These are phyloP conservation scores for Gonatopus flavifemur DNA, from an alignment of 1,140 invertebrate species.

Conservation along the genomic window DNA sequence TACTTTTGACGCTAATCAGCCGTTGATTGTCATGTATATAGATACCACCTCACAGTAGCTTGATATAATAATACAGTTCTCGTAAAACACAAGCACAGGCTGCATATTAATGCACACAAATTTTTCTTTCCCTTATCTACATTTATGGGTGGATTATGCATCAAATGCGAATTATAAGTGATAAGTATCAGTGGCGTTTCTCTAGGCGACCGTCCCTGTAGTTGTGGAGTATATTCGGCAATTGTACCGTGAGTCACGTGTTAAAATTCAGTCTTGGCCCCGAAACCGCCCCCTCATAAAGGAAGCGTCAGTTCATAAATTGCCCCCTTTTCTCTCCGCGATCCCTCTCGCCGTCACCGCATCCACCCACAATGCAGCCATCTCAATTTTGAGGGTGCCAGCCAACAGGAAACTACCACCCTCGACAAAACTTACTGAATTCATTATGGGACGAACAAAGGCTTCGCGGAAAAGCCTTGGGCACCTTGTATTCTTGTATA, in stretches of 20 bases:
- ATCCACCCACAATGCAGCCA: conserved; percentile 25
- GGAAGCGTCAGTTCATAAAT: conserved; percentile 57
- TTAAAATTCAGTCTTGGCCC: conserved; percentile 51
- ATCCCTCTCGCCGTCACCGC: neutral
- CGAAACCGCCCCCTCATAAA: conserved; percentile 48
- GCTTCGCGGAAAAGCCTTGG: conserved; percentile 41
- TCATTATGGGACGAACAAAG: conserved; percentile 55
- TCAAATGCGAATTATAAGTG: too few relatives aligned
- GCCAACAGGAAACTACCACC: conserved; percentile 55
- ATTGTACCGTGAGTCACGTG: conserved; percentile 42
- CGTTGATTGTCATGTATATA: too few relatives aligned
- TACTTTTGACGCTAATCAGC: too few relatives aligned
- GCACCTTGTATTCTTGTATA: conserved; percentile 33
- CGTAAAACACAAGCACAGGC: too few relatives aligned
- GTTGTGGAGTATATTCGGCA: too few relatives aligned
- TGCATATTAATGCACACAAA: too few relatives aligned
- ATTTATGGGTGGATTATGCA: too few relatives aligned
- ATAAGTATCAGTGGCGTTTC: too few relatives aligned
- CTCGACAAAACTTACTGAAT: conserved; percentile 56
- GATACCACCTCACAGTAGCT: too few relatives aligned
- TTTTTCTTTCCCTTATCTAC: too few relatives aligned
- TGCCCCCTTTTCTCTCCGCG: conserved; percentile 32
- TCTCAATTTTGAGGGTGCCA: conserved; percentile 55
- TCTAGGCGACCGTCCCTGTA: too few relatives aligned
- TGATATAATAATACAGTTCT: too few relatives aligned